These are phyloP conservation scores for Anolis sagrei DNA, from an alignment of 2,113 vertebrate genomes.

Conservation along the genomic window DNA sequence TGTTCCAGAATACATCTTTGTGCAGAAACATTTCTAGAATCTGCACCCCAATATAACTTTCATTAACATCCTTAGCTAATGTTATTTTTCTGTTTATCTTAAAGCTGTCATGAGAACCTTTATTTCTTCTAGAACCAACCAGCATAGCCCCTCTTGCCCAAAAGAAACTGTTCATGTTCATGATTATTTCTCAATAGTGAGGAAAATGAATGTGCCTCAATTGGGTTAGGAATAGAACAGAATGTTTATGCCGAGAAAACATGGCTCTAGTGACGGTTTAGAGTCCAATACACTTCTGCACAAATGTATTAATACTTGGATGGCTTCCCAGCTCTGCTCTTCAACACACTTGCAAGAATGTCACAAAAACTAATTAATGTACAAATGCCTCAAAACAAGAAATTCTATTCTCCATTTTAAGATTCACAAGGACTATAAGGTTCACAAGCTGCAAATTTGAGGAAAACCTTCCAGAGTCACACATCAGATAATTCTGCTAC, in stretches of 20 bases:
- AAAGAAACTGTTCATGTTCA: slow-evolving; percentile 1
- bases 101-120: background rate
- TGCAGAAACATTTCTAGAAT: background rate
- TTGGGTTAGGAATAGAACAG: background rate
- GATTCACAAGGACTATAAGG: background rate
- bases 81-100: background rate
- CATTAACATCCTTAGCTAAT: background rate
- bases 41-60: background rate
- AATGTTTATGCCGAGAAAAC: background rate
- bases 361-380: slow-evolving; percentile 2
- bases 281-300: slow-evolving; percentile 17
- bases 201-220: slow-evolving; percentile 4
- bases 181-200: slow-evolving; percentile 15
- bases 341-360: slow-evolving; percentile 14
- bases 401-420: slow-evolving; percentile 4
- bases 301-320: slow-evolving; percentile 26
- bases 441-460: slow-evolving; percentile 5
- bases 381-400: slow-evolving; percentile 6
- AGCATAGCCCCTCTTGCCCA: background rate
- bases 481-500: background rate
- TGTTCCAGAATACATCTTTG: background rate
- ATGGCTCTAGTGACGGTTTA: background rate
- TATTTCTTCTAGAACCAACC: slow-evolving; percentile 13
- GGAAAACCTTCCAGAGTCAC: slow-evolving; percentile 9
- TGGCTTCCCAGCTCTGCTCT: slow-evolving; percentile 17